Evolutionary conservation across 2,797 vertebrate species (phyloP).

Genomic region (Rhyacichthys aspro): DNA sequence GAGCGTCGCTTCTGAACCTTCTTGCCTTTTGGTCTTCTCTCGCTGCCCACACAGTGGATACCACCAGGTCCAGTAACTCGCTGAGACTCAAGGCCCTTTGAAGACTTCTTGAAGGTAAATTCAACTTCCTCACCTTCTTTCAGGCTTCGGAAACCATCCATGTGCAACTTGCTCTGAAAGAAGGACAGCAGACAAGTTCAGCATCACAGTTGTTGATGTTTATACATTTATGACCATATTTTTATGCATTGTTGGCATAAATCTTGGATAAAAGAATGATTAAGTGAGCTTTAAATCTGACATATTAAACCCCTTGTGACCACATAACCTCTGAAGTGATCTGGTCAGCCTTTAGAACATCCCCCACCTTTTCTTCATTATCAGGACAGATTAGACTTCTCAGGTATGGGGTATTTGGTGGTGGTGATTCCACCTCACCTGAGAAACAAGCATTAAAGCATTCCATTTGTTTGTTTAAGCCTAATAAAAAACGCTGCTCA

Average conservation of each 20-base stretch:
- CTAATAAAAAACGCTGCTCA: slow-evolving; percentile 17
- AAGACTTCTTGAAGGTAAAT: slow-evolving; percentile 96
- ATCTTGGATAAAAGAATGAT: background rate
- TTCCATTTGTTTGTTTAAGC: slow-evolving; percentile 18
- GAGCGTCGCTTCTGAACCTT: slow-evolving; percentile 91
- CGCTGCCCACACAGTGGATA: slow-evolving; percentile 90
- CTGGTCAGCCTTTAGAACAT: slow-evolving; percentile 35
- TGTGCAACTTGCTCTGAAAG: slow-evolving; percentile 94
- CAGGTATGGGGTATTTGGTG: slow-evolving; percentile 48
- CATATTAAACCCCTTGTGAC: slow-evolving; percentile 1
- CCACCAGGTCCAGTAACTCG: slow-evolving; percentile 92
- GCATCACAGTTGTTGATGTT: background rate
- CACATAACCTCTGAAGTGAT: slow-evolving; percentile 25
- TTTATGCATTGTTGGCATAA: no score
- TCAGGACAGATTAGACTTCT: slow-evolving; percentile 44
- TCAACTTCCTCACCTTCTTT: slow-evolving; percentile 95
- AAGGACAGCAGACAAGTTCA: slow-evolving; percentile 11
- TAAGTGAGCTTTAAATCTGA: slow-evolving; percentile 4
- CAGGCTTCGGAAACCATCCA: slow-evolving; percentile 98
- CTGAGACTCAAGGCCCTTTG: slow-evolving; percentile 94
- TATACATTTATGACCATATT: no score
- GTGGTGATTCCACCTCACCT: slow-evolving; percentile 34
- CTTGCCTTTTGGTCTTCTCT: slow-evolving; percentile 94
- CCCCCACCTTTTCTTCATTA: slow-evolving; percentile 30
- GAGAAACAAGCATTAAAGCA: slow-evolving; percentile 34